Evolutionary conservation across 2,797 vertebrate genomes (phyloP), one percentile per base, ranked within the genome.

Genomic region (Sebastes oblongus): DNA sequence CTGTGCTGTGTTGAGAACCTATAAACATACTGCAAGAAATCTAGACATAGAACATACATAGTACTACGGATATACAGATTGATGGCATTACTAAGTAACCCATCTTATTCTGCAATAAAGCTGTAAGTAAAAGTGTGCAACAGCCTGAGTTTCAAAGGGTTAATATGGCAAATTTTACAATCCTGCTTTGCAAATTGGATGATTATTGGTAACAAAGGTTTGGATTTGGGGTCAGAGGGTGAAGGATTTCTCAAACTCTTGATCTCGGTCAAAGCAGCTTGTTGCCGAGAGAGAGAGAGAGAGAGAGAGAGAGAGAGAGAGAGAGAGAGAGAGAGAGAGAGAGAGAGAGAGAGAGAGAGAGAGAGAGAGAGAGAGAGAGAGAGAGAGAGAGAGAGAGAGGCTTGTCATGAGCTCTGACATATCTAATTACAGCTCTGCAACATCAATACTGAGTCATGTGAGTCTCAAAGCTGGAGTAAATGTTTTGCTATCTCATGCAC

Each of bases 381-480:
- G n/a, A n/a, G n/a, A n/a, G n/a, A n/a, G n/a, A n/a, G n/a, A n/a
- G n/a, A n/a, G n/a, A n/a, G n/a, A n/a, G n/a, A n/a, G n/a, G 20
- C 20, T 30, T 24, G 16, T 36, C 29, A 13, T 14, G 16, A 60
- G 58, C 27, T 62, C 24, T 55, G 30, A 24, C 6, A 2, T 24
- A 6, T 80, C 65, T 18, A 22, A 11, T 58, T 24, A 58, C 72
- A 36, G 50, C 66, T 65, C 46, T 46, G 30, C 25, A 16, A 16
- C n/a, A 36, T 75, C 72, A 50, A 22, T 7, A 30, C 70, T 59
- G 52, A 73, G 80, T 69, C 75, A 73, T 6, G 58, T 27, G 56
- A 30, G 30, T 4, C 11, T 52, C 8, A 3, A 13, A 54, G 18
- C 59, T 72, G 13, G 11, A 34, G 20, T 1, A 29, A 55, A 18